Evolutionary conservation across 2,888 invertebrate genomes (phyloP).

Genomic region (Drosophila phalerata): DNA sequence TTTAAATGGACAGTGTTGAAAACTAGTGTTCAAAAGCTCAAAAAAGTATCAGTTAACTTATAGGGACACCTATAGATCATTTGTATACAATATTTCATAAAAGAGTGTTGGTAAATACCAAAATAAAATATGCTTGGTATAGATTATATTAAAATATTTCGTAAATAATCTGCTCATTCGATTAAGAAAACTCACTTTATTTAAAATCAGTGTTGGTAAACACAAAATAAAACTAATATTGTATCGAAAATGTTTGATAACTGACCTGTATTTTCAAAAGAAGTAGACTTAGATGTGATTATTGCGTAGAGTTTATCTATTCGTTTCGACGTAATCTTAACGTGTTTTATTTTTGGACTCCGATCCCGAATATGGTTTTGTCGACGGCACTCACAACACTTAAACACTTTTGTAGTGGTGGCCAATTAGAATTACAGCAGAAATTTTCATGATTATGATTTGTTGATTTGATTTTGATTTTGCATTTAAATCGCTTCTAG

Average conservation of each 20-base stretch:
- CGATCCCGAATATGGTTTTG: constrained; percentile 5
- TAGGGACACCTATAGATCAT: too few species aligned
- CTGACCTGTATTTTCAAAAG: constrained; percentile 14
- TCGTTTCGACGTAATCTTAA: background rate
- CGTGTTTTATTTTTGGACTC: background rate
- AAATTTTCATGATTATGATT: constrained; percentile 16
- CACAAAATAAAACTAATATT: background rate
- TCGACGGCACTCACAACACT: constrained; percentile 37
- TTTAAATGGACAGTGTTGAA: too few species aligned
- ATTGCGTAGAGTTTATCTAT: constrained; percentile 6
- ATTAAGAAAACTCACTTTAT: too few species aligned
- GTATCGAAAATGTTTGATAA: background rate
- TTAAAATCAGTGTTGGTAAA: too few species aligned
- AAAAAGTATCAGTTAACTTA: too few species aligned
- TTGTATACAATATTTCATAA: too few species aligned
- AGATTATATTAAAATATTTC: too few species aligned
- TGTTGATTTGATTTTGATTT: constrained; percentile 16
- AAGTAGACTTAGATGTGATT: background rate
- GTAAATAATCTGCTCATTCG: too few species aligned
- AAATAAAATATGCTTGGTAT: background rate
- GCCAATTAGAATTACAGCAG: constrained; percentile 34
- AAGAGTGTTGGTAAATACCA: background rate
- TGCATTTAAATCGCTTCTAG: constrained; percentile 2
- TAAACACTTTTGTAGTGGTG: constrained; percentile 31
- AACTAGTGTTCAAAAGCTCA: too few species aligned